Evolutionary conservation across 2,888 invertebrate species (phyloP).

Genomic region (Tyria jacobaeae): DNA sequence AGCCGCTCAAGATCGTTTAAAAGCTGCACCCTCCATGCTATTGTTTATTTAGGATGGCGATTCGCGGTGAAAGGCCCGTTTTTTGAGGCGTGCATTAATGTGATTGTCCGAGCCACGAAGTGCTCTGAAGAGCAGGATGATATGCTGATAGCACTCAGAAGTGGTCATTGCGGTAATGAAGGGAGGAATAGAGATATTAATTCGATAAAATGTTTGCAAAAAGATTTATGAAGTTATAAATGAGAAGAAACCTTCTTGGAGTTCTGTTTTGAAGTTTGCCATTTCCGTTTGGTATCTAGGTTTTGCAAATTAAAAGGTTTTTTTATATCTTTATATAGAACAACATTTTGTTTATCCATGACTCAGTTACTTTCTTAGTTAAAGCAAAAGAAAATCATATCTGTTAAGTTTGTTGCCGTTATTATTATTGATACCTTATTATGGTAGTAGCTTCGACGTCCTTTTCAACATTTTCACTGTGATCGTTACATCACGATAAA

Average conservation of each 20-base stretch:
- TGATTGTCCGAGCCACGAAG: conserved; percentile 79
- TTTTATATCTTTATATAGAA: not conserved
- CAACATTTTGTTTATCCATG: not conserved
- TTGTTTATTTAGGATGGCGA: conserved; percentile 86
- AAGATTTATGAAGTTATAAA: conserved; percentile 39
- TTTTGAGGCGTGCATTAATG: conserved; percentile 83
- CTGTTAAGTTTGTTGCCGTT: no score
- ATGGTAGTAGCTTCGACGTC: not conserved
- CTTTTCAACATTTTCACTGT: conserved; percentile 14
- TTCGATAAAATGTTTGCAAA: conserved; percentile 44
- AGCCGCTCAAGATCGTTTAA: conserved; percentile 83
- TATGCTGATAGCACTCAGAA: conserved; percentile 62
- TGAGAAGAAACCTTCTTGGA: conserved; percentile 22
- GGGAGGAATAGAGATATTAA: conserved; percentile 60
- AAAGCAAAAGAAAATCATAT: not conserved
- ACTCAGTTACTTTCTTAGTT: not conserved
- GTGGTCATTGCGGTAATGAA: conserved; percentile 55
- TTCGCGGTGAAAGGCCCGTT: conserved; percentile 79
- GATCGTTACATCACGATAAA: conserved; percentile 24
- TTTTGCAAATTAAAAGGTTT: not conserved
- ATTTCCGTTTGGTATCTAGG: conserved; percentile 16
- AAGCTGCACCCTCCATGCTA: conserved; percentile 81
- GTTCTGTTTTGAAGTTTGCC: conserved; percentile 27
- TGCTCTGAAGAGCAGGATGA: conserved; percentile 60
- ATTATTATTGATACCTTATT: not conserved